These are phyloP conservation scores for Eudasyphora cyanicolor DNA, from an alignment of 2,888 invertebrate species.

Conservation along the genomic window DNA sequence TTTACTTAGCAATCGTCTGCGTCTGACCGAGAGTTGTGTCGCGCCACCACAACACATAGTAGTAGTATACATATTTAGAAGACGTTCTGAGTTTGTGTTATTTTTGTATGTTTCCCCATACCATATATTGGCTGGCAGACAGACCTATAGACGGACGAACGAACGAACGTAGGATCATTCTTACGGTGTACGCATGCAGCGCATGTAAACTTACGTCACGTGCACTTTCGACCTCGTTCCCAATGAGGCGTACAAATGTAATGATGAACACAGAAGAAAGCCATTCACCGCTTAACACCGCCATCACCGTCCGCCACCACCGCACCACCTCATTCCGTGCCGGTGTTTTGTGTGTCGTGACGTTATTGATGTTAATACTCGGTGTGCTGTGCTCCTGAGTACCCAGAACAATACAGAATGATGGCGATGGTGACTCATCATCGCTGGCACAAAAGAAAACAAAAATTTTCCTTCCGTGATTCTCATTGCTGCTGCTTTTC, in stretches of 20 bases:
- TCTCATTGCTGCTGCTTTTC: constrained; percentile 41
- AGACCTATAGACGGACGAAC: no score
- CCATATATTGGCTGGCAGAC: no score
- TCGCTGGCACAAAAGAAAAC: constrained; percentile 40
- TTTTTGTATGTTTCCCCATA: neutral
- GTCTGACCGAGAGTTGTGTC: no score
- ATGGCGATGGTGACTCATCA: constrained; percentile 67
- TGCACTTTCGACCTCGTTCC: constrained; percentile 70
- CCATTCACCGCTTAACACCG: neutral
- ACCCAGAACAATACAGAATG: no score
- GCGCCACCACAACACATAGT: no score
- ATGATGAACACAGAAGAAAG: constrained; percentile 28
- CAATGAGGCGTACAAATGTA: constrained; percentile 59
- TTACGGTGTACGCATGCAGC: constrained; percentile 46
- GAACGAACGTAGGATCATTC: no score
- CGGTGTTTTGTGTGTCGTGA: constrained; percentile 42
- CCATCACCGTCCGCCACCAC: neutral
- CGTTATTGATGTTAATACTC: constrained; percentile 68
- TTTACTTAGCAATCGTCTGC: no score
- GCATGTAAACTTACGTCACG: constrained; percentile 67
- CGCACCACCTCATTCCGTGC: neutral
- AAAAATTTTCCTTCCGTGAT: constrained; percentile 56
- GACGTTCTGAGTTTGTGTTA: no score
- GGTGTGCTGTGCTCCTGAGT: no score
- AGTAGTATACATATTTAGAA: no score